phyloP scores from a whole-genome alignment of 2,888 invertebrate species.

The Villa cingulata region DNA sequence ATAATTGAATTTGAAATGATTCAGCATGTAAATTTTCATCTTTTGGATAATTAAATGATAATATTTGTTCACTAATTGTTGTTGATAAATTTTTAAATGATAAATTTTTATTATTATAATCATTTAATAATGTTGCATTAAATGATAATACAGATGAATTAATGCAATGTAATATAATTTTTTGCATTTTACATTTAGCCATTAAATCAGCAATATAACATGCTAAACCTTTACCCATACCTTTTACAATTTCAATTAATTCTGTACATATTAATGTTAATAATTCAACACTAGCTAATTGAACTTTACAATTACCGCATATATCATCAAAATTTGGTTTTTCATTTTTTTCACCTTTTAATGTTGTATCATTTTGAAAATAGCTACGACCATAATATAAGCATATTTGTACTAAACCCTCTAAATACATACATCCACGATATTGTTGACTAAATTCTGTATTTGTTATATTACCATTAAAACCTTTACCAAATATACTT shows the following conservation, averaged over 20 bases:
- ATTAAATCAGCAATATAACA: conserved; percentile 63
- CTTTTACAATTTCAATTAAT: conserved; percentile 56
- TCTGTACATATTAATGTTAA: conserved; percentile 58
- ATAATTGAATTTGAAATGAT: conserved; percentile 52
- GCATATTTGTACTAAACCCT: conserved; percentile 59
- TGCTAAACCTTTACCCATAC: conserved; percentile 60
- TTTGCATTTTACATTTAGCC: conserved; percentile 67
- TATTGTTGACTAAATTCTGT: conserved; percentile 54
- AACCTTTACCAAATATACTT: conserved; percentile 58
- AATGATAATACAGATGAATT: conserved; percentile 53
- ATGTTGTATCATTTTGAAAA: conserved; percentile 21
- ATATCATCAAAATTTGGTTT: conserved; percentile 52
- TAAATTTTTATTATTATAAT: conserved; percentile 17
- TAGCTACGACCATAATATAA: conserved; percentile 70
- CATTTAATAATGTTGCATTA: neutral
- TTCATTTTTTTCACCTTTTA: conserved; percentile 21
- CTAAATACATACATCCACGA: conserved; percentile 66
- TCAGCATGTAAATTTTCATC: conserved; percentile 50
- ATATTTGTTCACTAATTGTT: conserved; percentile 60
- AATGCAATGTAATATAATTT: conserved; percentile 65
- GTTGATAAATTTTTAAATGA: neutral
- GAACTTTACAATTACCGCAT: conserved; percentile 61
- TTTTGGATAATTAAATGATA: conserved; percentile 56
- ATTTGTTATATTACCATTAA: conserved; percentile 45
- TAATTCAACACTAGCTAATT: conserved; percentile 60